These are phyloP conservation scores for Eulithis prunata DNA, from an alignment of 2,888 invertebrate genomes.

Conservation along the genomic window DNA sequence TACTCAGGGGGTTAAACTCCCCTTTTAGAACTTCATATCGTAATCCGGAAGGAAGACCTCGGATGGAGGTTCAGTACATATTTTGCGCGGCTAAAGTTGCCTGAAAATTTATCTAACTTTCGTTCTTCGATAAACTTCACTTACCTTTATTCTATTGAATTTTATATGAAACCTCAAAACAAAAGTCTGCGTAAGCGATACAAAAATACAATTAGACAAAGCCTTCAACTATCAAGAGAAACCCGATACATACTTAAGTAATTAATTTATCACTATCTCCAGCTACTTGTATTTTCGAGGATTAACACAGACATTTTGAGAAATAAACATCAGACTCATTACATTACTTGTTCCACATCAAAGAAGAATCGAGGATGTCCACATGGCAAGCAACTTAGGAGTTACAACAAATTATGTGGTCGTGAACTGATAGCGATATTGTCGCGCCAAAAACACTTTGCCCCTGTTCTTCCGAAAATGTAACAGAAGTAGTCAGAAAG, in stretches of 20 bases:
- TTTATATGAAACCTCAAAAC: conserved; percentile 5
- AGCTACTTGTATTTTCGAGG: conserved; percentile 19
- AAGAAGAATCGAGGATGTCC: conserved; percentile 53
- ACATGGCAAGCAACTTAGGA: conserved; percentile 63
- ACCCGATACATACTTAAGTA: conserved; percentile 28
- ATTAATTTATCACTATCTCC: conserved; percentile 29
- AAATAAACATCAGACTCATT: conserved; percentile 37
- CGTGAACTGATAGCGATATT: conserved; percentile 72
- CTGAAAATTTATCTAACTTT: conserved; percentile 27
- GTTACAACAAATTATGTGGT: conserved; percentile 74
- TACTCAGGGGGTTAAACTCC: conserved; percentile 32
- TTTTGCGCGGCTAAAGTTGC: conserved; percentile 29
- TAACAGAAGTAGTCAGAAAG: conserved; percentile 72
- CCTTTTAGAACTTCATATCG: conserved; percentile 35
- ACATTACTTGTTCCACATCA: conserved; percentile 41
- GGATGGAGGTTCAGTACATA: conserved; percentile 32
- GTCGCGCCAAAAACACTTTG: conserved; percentile 74
- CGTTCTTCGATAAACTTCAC: conserved; percentile 24
- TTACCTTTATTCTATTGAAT: conserved; percentile 14
- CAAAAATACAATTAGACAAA: conserved; percentile 29
- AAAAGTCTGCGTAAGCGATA: conserved; percentile 10
- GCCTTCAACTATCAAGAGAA: conserved; percentile 26
- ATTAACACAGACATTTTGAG: conserved; percentile 16
- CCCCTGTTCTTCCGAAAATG: conserved; percentile 69
- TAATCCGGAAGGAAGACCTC: conserved; percentile 36